Evolutionary conservation across 2,888 invertebrate genomes (phyloP), one percentile per base, ranked within the genome.

Genomic region (Lutraria lutraria): DNA sequence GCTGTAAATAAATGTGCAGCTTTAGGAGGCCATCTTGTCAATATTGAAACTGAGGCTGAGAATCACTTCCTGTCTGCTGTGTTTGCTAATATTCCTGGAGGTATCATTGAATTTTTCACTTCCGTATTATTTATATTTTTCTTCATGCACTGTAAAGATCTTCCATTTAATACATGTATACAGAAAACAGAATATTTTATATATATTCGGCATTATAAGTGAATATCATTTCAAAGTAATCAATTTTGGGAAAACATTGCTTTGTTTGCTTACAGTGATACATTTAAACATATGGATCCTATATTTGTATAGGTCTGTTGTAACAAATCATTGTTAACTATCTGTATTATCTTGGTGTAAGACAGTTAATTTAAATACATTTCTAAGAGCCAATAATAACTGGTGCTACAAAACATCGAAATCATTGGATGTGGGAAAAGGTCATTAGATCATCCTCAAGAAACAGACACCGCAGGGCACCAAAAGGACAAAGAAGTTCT

Each of bases 11-110:
- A 97, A 84, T 97, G 97, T 92, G 93, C 95, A 29, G 89, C 92
- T 10, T 76, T 93, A 25, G 96, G 96, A n/a, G 96, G 97, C 0
- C 95, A 96, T 72, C 96, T 97, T 60, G 94, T 97, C 16, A 97
- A 97, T 88, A 96, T 97, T 85, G 96, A 96, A 56, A 96, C 96
- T n/a, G 96, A 97, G 95, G 95, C 95, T 60, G 97, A 97, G 94
- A 97, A 97, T 94, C 96, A 97, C 94, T 97, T 97, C 93, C 91
- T 97, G 31, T 97, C 97, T 16, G 97, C 97, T 31, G 81, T 72
- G 1, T 92, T 90, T 90, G 87, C 82, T 43, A 54, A 84, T 79
- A 56, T 72, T 12, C 80, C 81, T 43, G 86, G 86, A 81, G 88
- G 88, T 88, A 56, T 16, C 63, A 68, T 6, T 68, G 12, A 68